Base-by-base conservation (phyloP, 2,113 vertebrate genomes). In the Epinephelus moara region DNA sequence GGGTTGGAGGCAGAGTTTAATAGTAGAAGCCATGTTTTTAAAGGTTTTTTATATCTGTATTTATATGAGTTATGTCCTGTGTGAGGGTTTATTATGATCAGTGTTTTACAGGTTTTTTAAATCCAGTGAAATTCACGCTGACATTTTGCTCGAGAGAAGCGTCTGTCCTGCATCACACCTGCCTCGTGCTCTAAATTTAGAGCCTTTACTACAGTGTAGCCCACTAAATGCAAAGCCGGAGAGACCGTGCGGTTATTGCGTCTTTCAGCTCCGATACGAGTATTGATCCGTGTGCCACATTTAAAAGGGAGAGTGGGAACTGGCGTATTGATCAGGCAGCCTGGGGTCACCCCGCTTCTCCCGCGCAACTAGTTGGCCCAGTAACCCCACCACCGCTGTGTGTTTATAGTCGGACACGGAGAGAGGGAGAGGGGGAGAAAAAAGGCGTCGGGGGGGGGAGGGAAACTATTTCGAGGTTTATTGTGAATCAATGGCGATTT, bases 251-350 rank as follows among this genome's bases (percentile, higher is more conserved):
- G 92, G 89, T 93, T 92, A 91, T 92, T 90, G 89, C 93, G 89
- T 90, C 93, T 95, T 93, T 92, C 91, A 92, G 87, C 91, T 88
- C 90, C 79, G 74, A 94, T 92, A 91, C 90, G 90, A 93, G 85
- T 90, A 96, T 96, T 68, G 96, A 95, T 96, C 84, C 61, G 76
- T 78, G 91, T 84, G 93, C 93, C 91, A 92, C 93, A 93, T 95
- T 91, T 94, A 87, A 94, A 80, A 95, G 86, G 91, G 88, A 92
- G 94, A 94, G 94, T 93, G 93, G 94, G 92, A 94, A 94, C 94
- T 92, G 77, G 85, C 8, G 55, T 85, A 94, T 94, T 89, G 95
- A 95, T 95, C 94, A 91, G 91, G 85, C 85, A 92, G 91, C 87
- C 91, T 90, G 91, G 91, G 94, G 94, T 95, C 95, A 95, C 91